These are phyloP conservation scores for Opisthograptis luteolata DNA, from an alignment of 2,888 invertebrate species.

Conservation along the genomic window DNA sequence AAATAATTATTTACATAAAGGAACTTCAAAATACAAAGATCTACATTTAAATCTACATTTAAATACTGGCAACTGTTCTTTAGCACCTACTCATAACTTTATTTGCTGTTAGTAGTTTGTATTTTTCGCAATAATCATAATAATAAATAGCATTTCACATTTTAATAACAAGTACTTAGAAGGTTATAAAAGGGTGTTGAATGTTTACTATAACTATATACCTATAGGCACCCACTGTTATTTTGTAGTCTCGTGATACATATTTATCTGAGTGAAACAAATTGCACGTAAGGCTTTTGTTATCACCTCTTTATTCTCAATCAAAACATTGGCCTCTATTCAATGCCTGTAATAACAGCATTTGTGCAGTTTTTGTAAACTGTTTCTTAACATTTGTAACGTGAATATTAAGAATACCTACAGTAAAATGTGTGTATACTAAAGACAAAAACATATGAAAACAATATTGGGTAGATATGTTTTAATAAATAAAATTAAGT, in stretches of 20 bases:
- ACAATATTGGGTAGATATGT: not conserved
- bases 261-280: slow-evolving; percentile 10
- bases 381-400: slow-evolving; percentile 15
- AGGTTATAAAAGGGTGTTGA: no score
- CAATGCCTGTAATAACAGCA: slow-evolving; percentile 22
- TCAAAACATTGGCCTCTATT: slow-evolving; percentile 12
- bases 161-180: no score
- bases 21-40: no score
- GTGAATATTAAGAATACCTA: not conserved
- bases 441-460: no score
- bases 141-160: no score
- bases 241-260: slow-evolving; percentile 1
- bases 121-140: no score
- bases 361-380: slow-evolving; percentile 18
- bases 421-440: not conserved
- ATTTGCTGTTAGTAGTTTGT: no score
- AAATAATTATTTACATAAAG: no score
- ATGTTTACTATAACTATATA: not conserved
- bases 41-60: no score
- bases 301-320: slow-evolving; percentile 6
- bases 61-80: no score
- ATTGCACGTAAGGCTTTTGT: slow-evolving; percentile 11
- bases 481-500: no score
- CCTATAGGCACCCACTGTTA: not conserved
- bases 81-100: no score